Evolutionary conservation across 2,113 vertebrate genomes (phyloP).

Genomic region (Carettochelys insculpta): DNA sequence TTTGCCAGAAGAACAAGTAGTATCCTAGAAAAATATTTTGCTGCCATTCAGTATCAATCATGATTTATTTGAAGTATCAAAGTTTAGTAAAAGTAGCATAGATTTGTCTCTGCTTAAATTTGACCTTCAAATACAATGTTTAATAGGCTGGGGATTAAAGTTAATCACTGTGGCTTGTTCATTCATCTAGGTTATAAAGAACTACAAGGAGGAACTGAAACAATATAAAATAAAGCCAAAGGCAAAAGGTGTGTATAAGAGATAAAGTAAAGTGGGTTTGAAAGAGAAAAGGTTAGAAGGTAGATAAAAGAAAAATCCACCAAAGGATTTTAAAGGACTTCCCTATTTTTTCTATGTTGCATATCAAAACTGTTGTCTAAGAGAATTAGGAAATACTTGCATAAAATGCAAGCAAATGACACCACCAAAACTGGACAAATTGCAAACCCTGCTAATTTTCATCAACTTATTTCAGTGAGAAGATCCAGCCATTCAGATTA

Average conservation of each 20-base stretch:
- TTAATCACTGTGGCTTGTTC: slow-evolving; percentile 17
- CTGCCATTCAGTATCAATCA: slow-evolving; percentile 40
- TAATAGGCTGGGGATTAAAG: slow-evolving; percentile 55
- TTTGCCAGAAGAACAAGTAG: slow-evolving; percentile 48
- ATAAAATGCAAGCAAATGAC: not conserved
- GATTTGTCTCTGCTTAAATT: slow-evolving; percentile 54
- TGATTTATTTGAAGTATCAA: slow-evolving; percentile 49
- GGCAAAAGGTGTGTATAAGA: not conserved
- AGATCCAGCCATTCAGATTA: not conserved
- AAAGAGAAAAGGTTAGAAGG: not conserved
- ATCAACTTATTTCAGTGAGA: not conserved
- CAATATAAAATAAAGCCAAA: slow-evolving; percentile 25
- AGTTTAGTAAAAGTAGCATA: slow-evolving; percentile 53
- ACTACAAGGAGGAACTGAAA: not conserved
- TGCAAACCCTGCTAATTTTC: not conserved
- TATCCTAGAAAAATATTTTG: slow-evolving; percentile 18
- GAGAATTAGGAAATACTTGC: not conserved
- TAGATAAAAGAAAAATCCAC: not conserved
- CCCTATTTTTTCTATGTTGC: not conserved
- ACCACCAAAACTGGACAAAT: not conserved
- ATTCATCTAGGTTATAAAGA: slow-evolving; percentile 14
- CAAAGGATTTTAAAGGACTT: not conserved
- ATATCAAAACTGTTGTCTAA: not conserved
- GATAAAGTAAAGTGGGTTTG: not conserved
- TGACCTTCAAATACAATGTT: slow-evolving; percentile 68